Percentiles rank a stretch among this genome's conserved stretches.
phyloP scores from a whole-genome alignment of 2,797 vertebrate genomes.

The Tapirus indicus region DNA sequence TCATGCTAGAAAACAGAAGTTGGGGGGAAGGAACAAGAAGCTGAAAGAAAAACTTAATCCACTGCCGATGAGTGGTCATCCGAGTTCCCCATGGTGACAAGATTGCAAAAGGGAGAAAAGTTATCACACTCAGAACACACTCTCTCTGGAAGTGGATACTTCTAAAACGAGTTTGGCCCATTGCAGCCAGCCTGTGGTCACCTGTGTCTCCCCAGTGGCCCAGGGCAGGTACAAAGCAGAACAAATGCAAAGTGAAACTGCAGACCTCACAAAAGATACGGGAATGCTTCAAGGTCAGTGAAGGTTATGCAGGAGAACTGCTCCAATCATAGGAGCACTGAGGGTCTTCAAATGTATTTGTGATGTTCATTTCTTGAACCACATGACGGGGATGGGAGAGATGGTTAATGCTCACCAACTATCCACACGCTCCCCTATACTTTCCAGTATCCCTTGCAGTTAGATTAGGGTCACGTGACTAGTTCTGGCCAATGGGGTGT shows the following conservation, averaged over 20 bases:
- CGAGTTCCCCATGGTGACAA: accelerated
- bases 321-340: not conserved
- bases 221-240: not conserved
- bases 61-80: accelerated
- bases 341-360: not conserved
- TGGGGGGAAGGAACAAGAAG: not conserved
- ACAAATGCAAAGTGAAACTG: not conserved
- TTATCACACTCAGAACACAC: accelerated
- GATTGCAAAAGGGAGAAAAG: not conserved
- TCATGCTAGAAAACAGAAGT: slow-evolving; percentile 86
- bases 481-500: not conserved
- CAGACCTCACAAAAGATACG: not conserved
- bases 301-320: not conserved
- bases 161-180: not conserved
- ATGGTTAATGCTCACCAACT: not conserved
- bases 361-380: not conserved
- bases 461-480: not conserved
- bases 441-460: not conserved
- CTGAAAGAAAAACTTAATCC: not conserved
- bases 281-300: not conserved
- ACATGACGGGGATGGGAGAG: not conserved
- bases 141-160: not conserved
- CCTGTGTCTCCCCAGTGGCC: not conserved
- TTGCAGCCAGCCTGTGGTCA: not conserved
- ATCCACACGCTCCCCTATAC: not conserved